Evolutionary conservation across 35 echinoderm and acorn worm species (phyloP), one percentile per base, ranked within the genome.

Genomic region (Heliocidaris erythrogramma): DNA sequence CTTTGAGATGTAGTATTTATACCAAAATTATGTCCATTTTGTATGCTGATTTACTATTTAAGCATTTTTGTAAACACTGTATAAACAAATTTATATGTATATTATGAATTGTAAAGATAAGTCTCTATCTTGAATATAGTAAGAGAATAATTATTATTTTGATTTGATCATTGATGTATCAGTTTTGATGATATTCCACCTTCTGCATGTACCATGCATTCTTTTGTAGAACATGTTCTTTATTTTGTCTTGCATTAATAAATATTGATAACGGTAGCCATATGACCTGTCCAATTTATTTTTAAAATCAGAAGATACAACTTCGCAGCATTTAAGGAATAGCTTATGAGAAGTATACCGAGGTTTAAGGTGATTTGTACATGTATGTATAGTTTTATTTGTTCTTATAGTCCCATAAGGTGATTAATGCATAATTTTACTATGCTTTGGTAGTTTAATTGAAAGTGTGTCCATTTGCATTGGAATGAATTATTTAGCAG

Each of bases 1-100:
- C 65, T 78, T 78, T 78, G n/a, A n/a, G 27, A 27, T 78, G 65
- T n/a, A 78, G 65, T 78, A 78, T 78, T 78, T 78, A 78, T 78
- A 78, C n/a, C 4, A 78, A 42, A 78, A 78, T 78, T 78, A 78
- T 78, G 65, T 78, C 65, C 65, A 29, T 78, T 78, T 69, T 78
- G 21, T 78, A 78, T 78, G 65, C 18, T 78, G 27, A n/a, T 12
- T 78, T 78, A 78, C 65, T 78, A 78, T 78, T 78, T n/a, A 18
- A 78, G 65, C 65, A 27, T 78, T 78, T 78, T 78, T 78, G 65
- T 78, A 78, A 0, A 78, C 65, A 27, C 65, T 78, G 61, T 69
- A 78, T 78, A 78, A 78, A 78, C 27, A 78, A 78, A 14, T 12
- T 14, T 60, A 78, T 78, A 78, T 78, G 65, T 78, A 78, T 78